Evolutionary conservation across 2,888 invertebrate species (phyloP), one percentile per base, ranked within the genome.

Genomic region (Physocephala rufipes): DNA sequence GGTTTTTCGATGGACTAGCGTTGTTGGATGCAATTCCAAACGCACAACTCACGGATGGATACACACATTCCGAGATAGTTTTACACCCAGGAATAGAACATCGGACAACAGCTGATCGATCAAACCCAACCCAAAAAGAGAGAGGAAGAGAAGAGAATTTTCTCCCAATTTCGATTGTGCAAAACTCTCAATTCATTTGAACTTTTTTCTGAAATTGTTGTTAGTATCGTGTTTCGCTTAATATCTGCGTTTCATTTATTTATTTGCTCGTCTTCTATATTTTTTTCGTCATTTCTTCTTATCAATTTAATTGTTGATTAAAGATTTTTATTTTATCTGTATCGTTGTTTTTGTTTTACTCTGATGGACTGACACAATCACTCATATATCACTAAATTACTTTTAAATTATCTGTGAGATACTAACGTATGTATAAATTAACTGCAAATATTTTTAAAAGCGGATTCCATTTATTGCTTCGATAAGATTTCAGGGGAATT

Each of bases 251-350:
- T 36, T 7, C 4, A 9, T 62, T 62, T 62, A 19, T 61, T 13
- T 36, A 62, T 3, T 19, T 12, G 5, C 43, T n/a, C n/a, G n/a
- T n/a, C n/a, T 62, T n/a, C 21, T 30, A 2, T 62, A 1, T 21
- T 13, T 7, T 55, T 1, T 36, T 66, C n/a, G 19, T 26, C 15
- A 28, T 28, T 58, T 58, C 36, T 67, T 43, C 26, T 45, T 67
- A 67, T 67, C 66, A 67, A 21, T 55, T 65, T 67, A 55, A 58
- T 55, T 55, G 53, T 45, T 45, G 36, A 15, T 30, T 26, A 51
- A 49, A 36, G 5, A 1, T 13, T 62, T 7, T 62, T 59, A 2
- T 21, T 45, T 64, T 15, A n/a, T 61, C n/a, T 3, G 15, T 16
- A 36, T 1, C 36, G 9, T 43, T 62, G 9, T n/a, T 62, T 62